Evolutionary conservation across 1,140 invertebrate genomes (phyloP).

Genomic region (Trichomalopsis sarcophagae): DNA sequence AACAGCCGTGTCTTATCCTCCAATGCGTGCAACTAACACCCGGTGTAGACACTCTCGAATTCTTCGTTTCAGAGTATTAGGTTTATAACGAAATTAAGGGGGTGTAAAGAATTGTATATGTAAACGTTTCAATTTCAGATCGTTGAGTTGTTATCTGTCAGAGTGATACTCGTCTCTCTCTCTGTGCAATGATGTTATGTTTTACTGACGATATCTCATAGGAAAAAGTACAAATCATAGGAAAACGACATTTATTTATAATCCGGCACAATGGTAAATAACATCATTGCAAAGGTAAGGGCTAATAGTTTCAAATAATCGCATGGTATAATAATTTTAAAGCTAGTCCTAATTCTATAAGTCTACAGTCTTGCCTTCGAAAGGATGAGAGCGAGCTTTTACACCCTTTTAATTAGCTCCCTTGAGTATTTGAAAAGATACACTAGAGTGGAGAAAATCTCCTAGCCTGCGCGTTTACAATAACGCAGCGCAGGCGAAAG

Average conservation of each 20-base stretch:
- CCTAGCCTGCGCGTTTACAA: not conserved
- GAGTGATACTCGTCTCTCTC: not conserved
- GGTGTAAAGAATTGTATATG: not conserved
- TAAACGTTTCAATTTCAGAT: not conserved
- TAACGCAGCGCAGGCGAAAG: too few relatives aligned
- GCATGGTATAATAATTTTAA: not conserved
- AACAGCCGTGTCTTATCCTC: too few relatives aligned
- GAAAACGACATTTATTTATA: not conserved
- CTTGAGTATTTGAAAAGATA: not conserved
- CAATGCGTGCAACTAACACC: not conserved
- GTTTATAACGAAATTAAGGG: not conserved
- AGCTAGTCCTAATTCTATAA: not conserved
- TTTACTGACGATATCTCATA: not conserved
- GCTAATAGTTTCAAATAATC: not conserved
- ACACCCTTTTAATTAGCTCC: not conserved
- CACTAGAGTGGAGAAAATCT: not conserved
- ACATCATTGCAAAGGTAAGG: conserved; percentile 3
- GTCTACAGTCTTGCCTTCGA: not conserved
- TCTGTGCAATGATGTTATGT: not conserved
- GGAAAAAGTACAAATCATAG: too few relatives aligned
- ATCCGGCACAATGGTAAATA: not conserved
- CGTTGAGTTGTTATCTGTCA: not conserved
- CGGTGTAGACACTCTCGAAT: not conserved
- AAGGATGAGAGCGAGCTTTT: not conserved
- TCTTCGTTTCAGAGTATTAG: not conserved